Evolutionary conservation across 2,113 vertebrate species (phyloP).

Genomic region (Erinaceus europaeus): DNA sequence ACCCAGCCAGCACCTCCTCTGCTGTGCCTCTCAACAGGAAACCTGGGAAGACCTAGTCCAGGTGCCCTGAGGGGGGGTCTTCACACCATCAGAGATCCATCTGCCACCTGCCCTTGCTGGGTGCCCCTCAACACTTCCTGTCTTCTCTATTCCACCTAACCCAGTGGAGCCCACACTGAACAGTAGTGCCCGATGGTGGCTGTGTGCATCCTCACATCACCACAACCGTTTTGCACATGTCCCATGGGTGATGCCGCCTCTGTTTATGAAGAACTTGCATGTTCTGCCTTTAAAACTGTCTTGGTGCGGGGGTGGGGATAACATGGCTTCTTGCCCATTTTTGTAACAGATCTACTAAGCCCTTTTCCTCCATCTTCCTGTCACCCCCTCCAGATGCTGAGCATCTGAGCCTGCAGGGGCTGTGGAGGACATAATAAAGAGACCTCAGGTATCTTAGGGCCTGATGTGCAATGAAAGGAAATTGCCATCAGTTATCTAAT

Average conservation of each 20-base stretch:
- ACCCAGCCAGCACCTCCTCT: too few relatives aligned
- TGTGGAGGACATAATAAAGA: slow-evolving; percentile 54
- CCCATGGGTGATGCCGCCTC: not conserved
- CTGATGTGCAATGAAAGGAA: slow-evolving; percentile 75
- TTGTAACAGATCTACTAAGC: not conserved
- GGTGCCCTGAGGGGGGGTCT: too few relatives aligned
- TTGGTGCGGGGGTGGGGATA: not conserved
- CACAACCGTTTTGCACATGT: not conserved
- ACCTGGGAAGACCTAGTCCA: too few relatives aligned
- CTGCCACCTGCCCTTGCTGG: too few relatives aligned
- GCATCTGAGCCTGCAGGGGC: slow-evolving; percentile 49
- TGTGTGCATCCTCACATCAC: too few relatives aligned
- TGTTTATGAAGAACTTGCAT: not conserved
- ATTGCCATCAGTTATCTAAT: slow-evolving; percentile 76
- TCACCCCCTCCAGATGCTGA: not conserved
- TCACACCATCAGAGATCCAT: too few relatives aligned
- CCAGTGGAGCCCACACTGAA: too few relatives aligned
- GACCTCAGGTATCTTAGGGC: slow-evolving; percentile 67
- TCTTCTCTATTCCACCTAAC: too few relatives aligned
- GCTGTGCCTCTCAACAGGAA: too few relatives aligned
- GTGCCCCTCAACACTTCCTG: too few relatives aligned
- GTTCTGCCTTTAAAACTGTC: not conserved
- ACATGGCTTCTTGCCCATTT: not conserved
- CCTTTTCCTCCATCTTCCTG: not conserved
- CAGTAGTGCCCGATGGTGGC: too few relatives aligned